Evolutionary conservation across 2,797 vertebrate genomes (phyloP), one percentile per base, ranked within the genome.

Genomic region (Syndactyla subalaris): DNA sequence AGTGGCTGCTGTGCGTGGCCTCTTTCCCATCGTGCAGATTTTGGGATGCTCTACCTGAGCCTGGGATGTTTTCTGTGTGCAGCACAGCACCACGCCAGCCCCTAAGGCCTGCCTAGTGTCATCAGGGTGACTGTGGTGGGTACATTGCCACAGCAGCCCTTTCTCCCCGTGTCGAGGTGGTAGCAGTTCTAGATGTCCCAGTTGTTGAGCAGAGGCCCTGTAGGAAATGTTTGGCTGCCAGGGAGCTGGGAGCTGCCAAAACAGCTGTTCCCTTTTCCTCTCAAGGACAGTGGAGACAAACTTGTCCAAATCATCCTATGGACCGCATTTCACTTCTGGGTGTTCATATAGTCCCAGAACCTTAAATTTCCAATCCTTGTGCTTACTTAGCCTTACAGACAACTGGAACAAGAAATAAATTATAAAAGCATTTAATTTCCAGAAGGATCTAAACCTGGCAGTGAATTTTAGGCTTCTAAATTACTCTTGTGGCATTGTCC

Each of bases 1-100:
- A 93, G 79, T 92, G 76, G 86, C 85, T 84, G 71, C 91, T 75
- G 66, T 76, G 76, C 21, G 5, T 63, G 85, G 76, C 38, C 58
- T 84, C 73, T 66, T 91, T 66, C 66, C 62, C 63, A 17, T 46
- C 30, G 0, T 3, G 36, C 0, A 4, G 75, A 34, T 34, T 92
- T 75, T 38, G n/a, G 41, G 51, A 62, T 58, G 43, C 75, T 51
- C 22, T 43, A n/a, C 29, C 17, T 63, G 46, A 38, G 43, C 13
- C 66, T 5, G 1, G 45, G 43, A 85, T 34, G 52, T 17, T 77
- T 76, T 45, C 46, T 63, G 4, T 3, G 1, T 29, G 39, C 43
- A 45, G 45, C 21, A 19, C 52, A 71, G 52, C 71, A 45, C 34
- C n/a, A 18, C 32, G 10, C 12, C 32, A 36, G 36, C 34, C 73